Evolutionary conservation across 92 coral and sea anemone genomes (phyloP).

Genomic region (Ricordea florida): DNA sequence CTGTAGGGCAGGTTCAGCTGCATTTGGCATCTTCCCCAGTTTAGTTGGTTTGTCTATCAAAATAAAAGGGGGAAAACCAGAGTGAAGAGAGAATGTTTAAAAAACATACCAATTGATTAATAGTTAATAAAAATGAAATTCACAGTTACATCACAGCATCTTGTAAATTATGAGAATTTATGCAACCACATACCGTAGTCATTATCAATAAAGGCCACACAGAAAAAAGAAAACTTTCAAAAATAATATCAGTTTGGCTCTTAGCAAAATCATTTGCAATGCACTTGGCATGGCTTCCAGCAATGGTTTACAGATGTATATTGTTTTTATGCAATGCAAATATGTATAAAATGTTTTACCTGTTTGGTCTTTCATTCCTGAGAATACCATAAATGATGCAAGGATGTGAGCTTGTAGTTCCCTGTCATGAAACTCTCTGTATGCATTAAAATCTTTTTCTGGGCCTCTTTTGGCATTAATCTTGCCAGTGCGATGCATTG

Average conservation of each 20-base stretch:
- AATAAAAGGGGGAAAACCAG: background rate
- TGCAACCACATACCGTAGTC: no score
- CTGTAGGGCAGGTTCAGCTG: background rate
- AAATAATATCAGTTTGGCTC: no score
- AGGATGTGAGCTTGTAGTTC: background rate
- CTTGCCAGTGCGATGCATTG: conserved; percentile 9
- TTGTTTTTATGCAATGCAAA: no score
- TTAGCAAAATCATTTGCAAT: no score
- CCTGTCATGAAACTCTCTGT: background rate
- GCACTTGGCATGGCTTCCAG: no score
- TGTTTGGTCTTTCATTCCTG: background rate
- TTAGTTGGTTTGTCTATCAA: background rate
- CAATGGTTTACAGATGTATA: no score
- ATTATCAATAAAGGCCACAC: no score
- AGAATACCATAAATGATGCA: conserved; percentile 15
- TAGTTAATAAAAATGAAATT: background rate
- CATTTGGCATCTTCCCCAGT: background rate
- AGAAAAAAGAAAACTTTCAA: no score
- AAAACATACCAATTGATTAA: background rate
- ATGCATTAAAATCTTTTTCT: background rate
- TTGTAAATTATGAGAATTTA: background rate
- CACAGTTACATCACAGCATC: background rate
- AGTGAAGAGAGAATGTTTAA: background rate
- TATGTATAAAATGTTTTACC: no score
- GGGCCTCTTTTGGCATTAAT: conserved; percentile 12